Base-by-base conservation (phyloP, 2,113 vertebrate genomes). In the Hippocampus barbouri region DNA sequence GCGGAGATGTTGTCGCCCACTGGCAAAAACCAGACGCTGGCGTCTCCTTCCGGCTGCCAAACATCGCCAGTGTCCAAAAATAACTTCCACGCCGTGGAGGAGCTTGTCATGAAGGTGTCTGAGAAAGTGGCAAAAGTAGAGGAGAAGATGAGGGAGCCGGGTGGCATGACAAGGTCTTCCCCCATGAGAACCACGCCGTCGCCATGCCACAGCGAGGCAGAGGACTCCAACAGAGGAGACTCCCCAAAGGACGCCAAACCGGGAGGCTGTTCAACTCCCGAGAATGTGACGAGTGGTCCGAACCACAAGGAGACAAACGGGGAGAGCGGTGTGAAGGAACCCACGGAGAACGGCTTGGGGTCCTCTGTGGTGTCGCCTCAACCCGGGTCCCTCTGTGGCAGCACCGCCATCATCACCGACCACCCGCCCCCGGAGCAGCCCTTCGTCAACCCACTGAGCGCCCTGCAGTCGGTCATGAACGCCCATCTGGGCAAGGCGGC, bases 381-480 rank as follows among this genome's bases (percentile, higher is more conserved):
- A n/a, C 64, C 83, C 30, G 68, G 91, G 57, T 86, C 93, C 67
- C 81, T 97, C 82, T 94, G 93, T 47, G 93, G 94, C 86, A 97
- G 96, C 83, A 97, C 97, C 2, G 94, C 96, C 81, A 98, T 99
- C 89, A 99, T 99, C 84, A 99, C 96, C 0, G 97, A 99, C 84
- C 97, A 99, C 81, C 96, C 95, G 75, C 95, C 95, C 20, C 96
- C 96, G 0, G 97, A 99, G 69, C 97, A 98, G 89, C 97, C 97
- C 2, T 98, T 99, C 62, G 95, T 99, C 69, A 99, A 99, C 85
- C 97, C 97, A 16, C 87, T 99, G 88, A 99, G 97, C n/a, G 97
- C 97, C 54, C 93, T 99, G 85, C 97, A 99, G 76, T 99, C 97
- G 0, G 96, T 99, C 79, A 99, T 99, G 97, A 99, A 99, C 85